Evolutionary conservation across 23 tunicate species (phyloP).

Genomic region (Phallusia fumigata): DNA sequence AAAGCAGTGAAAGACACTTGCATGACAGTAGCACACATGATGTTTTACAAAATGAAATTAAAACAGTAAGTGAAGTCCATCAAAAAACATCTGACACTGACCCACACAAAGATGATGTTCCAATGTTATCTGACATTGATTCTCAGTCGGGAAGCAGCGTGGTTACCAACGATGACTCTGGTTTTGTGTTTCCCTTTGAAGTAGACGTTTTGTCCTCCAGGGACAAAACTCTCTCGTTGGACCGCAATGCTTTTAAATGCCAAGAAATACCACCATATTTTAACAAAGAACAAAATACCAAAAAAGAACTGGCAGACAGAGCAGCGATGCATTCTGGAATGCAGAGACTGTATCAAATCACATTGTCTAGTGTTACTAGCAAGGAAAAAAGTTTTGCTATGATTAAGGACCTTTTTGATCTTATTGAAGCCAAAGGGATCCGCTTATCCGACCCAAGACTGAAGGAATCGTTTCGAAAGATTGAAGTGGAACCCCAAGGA

Average conservation of each 20-base stretch:
- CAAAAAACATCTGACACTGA: too few relatives aligned
- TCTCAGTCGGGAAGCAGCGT: neutral
- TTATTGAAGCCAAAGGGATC: slow-evolving; percentile 63
- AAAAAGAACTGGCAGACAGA: slow-evolving; percentile 4
- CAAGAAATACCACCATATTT: neutral
- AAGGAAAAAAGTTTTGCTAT: neutral
- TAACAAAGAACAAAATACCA: neutral
- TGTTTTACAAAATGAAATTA: too few relatives aligned
- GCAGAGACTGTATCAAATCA: slow-evolving; percentile 45
- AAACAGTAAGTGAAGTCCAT: too few relatives aligned
- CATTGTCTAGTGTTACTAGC: slow-evolving; percentile 27
- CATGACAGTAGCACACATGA: too few relatives aligned
- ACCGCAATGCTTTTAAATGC: slow-evolving; percentile 20
- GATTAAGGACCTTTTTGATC: slow-evolving; percentile 47
- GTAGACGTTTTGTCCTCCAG: neutral
- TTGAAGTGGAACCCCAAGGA: slow-evolving; percentile 38
- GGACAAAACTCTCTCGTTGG: slow-evolving; percentile 29
- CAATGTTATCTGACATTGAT: neutral
- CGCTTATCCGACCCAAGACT: slow-evolving; percentile 57
- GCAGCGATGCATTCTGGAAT: slow-evolving; percentile 26
- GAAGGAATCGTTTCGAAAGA: slow-evolving; percentile 29
- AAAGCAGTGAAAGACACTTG: too few relatives aligned
- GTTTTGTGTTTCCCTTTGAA: neutral
- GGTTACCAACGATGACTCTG: neutral
- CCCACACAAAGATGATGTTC: too few relatives aligned